Conservation (phyloP, 2,888 invertebrate species). For the Electrophaes corylata region DNA sequence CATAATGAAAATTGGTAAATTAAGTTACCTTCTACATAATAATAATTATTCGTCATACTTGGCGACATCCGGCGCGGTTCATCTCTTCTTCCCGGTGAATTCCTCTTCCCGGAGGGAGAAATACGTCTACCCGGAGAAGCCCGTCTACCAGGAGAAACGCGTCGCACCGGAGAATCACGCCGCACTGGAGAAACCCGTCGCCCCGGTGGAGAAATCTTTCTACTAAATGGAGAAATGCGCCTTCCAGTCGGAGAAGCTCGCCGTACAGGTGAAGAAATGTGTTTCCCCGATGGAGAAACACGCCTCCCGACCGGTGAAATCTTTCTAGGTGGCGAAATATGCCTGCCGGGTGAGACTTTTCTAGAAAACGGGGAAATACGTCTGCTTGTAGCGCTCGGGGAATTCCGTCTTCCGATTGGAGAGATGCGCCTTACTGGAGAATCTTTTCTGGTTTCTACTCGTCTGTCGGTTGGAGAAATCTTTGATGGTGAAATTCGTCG, state of each 20-base stretch:
- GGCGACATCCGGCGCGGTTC: slow-evolving; percentile 39
- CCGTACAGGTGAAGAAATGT: slow-evolving; percentile 1
- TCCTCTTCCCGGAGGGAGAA: slow-evolving; percentile 32
- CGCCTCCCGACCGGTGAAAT: slow-evolving; percentile 5
- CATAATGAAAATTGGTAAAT: slow-evolving; percentile 8
- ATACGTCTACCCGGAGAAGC: slow-evolving; percentile 36
- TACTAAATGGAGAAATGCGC: slow-evolving; percentile 27
- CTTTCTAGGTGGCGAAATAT: slow-evolving; percentile 1
- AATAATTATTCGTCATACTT: slow-evolving; percentile 34
- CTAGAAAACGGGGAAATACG: slow-evolving; percentile 15
- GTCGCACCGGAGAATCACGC: slow-evolving; percentile 23
- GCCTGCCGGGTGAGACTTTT: slow-evolving; percentile 5
- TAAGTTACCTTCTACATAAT: slow-evolving; percentile 29
- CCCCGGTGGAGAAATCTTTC: slow-evolving; percentile 33
- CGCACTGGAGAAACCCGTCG: slow-evolving; percentile 35
- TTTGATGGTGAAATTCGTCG: slow-evolving; percentile 11
- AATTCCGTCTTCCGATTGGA: slow-evolving; percentile 14
- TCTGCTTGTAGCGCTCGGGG: slow-evolving; percentile 13
- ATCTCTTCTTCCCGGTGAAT: slow-evolving; percentile 34
- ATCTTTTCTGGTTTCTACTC: slow-evolving; percentile 1
- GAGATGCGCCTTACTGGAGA: slow-evolving; percentile 18
- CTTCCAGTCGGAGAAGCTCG: slow-evolving; percentile 2
- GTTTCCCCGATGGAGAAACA: slow-evolving; percentile 6
- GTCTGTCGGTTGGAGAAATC: slow-evolving; percentile 7
- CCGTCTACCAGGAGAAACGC: slow-evolving; percentile 37